phyloP scores from a whole-genome alignment of 2,797 vertebrate species.

The Spinus pinus region DNA sequence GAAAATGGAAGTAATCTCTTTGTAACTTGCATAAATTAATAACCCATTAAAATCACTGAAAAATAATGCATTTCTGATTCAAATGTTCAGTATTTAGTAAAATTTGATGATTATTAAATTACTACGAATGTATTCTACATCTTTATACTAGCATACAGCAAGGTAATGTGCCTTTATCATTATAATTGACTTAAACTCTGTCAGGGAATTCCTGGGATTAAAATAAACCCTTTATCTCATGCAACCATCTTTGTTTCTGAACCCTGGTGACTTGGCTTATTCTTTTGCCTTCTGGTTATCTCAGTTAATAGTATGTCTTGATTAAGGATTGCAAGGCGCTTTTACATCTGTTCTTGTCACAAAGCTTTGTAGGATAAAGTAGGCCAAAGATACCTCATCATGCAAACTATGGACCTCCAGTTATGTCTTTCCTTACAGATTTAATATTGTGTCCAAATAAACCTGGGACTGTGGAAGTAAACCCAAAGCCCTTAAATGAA shows the following conservation, averaged over 20 bases:
- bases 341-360: constrained; percentile 33
- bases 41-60: not conserved
- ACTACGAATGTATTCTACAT: not conserved
- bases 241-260: not conserved
- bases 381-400: constrained; percentile 14
- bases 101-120: not conserved
- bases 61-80: not conserved
- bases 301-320: constrained; percentile 13
- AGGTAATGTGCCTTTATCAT: not conserved
- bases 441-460: not conserved
- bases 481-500: not conserved
- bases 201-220: not conserved
- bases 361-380: constrained; percentile 10
- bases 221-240: constrained; percentile 28
- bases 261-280: not conserved
- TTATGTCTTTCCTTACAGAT: not conserved
- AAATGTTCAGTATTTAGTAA: not conserved
- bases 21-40: not conserved
- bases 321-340: constrained; percentile 35
- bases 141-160: not conserved
- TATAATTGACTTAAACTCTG: constrained; percentile 5
- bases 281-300: constrained; percentile 34
- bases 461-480: not conserved
- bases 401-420: not conserved
- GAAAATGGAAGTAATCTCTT: not conserved